Evolutionary conservation across 2,888 invertebrate genomes (phyloP), one percentile per base, ranked within the genome.

Genomic region (Leptura quadrifasciata): DNA sequence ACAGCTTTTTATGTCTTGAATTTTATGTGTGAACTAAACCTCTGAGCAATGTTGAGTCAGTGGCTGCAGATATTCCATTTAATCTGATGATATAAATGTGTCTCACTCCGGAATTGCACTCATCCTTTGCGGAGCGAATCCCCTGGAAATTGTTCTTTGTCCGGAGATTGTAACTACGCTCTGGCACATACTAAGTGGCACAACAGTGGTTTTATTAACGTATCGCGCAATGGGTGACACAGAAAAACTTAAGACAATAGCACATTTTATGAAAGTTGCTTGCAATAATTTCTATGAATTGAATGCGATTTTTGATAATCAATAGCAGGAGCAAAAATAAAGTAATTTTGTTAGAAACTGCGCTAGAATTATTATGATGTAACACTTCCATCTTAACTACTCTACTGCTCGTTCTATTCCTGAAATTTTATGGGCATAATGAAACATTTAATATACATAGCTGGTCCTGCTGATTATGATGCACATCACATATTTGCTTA

Each of bases 81-180:
- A 75, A 75, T 75, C 75, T 58, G 60, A 63, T 47, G 67, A 35
- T 61, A 64, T 76, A 76, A 76, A 76, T 72, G 39, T 67, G 76
- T 76, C 76, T 65, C 67, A 58, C 72, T 76, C 68, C 21, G 67
- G 75, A 64, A 76, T 76, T 65, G 67, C 39, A 27, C 6, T 63
- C 52, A 61, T 27, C 61, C 17, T 21, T 69, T 69, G 69, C 54
- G 73, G 79, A 80, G 81, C 79, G 82, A 58, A 80, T 76, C 80
- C 71, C 80, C 82, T 76, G 73, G 61, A 81, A 81, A 80, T 77
- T 65, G 71, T 72, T 77, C 82, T 81, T 83, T 83, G 82, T 82
- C 68, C 77, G 68, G 24, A 54, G 57, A 64, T 39, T 27, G 39
- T 39, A 18, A 27, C 63, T 27, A 65, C n/a, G 17, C n/a, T 24